Evolutionary conservation across 2,113 vertebrate species (phyloP).

Genomic region (Onychorhynchus coronatus): DNA sequence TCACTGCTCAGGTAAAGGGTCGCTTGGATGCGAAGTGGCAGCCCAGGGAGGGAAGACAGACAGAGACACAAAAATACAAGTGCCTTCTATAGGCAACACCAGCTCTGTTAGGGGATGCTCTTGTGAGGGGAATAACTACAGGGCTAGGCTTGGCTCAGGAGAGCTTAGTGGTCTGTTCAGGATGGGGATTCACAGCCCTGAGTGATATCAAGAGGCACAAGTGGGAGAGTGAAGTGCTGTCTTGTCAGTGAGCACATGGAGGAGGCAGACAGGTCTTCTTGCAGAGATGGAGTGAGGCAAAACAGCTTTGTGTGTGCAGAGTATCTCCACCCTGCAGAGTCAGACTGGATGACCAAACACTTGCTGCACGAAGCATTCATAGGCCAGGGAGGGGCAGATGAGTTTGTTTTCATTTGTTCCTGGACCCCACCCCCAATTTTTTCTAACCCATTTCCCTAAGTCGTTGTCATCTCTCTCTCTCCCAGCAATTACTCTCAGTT

Average conservation of each 20-base stretch:
- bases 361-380: neutral
- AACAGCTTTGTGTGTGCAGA: neutral
- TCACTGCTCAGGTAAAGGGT: neutral
- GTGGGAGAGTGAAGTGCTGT: neutral
- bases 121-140: neutral
- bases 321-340: neutral
- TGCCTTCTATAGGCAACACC: neutral
- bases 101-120: neutral
- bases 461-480: neutral
- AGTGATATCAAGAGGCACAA: neutral
- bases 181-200: neutral
- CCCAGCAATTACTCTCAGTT: neutral
- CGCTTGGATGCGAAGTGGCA: neutral
- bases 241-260: neutral
- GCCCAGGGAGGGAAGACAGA: neutral
- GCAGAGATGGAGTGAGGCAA: neutral
- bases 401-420: neutral
- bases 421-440: neutral
- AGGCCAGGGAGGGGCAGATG: neutral
- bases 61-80: neutral
- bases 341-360: neutral
- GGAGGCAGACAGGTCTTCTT: neutral
- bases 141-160: neutral
- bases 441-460: neutral
- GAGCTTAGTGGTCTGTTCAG: neutral